These are phyloP conservation scores for Lordiphosa clarofinis DNA, from an alignment of 1,140 invertebrate species.

Conservation along the genomic window DNA sequence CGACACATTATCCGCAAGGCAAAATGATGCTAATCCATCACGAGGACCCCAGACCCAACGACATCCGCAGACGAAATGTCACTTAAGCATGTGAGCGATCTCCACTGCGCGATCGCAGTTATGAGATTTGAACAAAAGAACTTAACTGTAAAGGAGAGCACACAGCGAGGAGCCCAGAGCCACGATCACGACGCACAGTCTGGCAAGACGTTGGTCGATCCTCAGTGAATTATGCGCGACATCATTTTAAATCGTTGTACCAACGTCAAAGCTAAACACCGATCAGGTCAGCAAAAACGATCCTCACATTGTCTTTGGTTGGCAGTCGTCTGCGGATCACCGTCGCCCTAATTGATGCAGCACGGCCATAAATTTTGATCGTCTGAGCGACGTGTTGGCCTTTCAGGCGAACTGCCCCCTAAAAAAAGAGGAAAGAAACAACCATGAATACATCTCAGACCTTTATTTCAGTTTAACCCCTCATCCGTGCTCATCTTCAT, in stretches of 20 bases:
- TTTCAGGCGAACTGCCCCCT: slow-evolving; percentile 28
- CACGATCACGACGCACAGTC: slow-evolving; percentile 64
- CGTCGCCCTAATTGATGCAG: slow-evolving; percentile 74
- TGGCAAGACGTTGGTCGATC: slow-evolving; percentile 44
- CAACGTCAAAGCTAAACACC: slow-evolving; percentile 75
- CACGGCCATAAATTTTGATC: slow-evolving; percentile 67
- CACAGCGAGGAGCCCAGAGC: slow-evolving; percentile 8
- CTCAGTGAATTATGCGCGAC: slow-evolving; percentile 73
- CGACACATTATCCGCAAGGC: slow-evolving; percentile 73
- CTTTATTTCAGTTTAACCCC: slow-evolving; percentile 36
- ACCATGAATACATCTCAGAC: slow-evolving; percentile 61
- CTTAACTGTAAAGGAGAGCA: slow-evolving; percentile 69
- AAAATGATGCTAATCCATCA: slow-evolving; percentile 78
- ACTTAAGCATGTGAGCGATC: slow-evolving; percentile 64
- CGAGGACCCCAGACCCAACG: slow-evolving; percentile 2
- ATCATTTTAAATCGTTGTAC: slow-evolving; percentile 77
- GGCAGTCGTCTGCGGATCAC: slow-evolving; percentile 23
- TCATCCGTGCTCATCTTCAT: neutral
- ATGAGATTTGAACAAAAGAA: slow-evolving; percentile 74
- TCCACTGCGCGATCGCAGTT: slow-evolving; percentile 42
- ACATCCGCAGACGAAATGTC: slow-evolving; percentile 57
- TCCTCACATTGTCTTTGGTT: slow-evolving; percentile 51
- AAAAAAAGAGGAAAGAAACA: slow-evolving; percentile 17
- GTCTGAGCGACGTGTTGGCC: slow-evolving; percentile 40
- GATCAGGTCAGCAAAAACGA: slow-evolving; percentile 55